Percentiles rank a stretch among this genome's conserved stretches.
phyloP scores from a whole-genome alignment of 1,140 invertebrate genomes.

The Gryon sp. region DNA sequence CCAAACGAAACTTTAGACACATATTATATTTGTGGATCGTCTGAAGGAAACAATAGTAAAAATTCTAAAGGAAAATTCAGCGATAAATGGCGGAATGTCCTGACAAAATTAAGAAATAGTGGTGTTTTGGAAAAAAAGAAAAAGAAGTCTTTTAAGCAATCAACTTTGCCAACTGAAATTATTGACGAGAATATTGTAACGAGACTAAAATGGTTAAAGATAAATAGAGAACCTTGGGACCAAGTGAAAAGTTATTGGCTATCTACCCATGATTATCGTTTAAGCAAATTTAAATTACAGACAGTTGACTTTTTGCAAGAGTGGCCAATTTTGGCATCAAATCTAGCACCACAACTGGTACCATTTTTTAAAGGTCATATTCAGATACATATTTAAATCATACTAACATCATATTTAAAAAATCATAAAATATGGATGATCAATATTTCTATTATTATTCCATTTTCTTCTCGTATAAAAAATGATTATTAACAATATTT shows the following conservation, averaged over 20 bases:
- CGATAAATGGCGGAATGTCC: constrained; percentile 19
- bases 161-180: no score
- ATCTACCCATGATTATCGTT: not conserved
- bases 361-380: no score
- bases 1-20: constrained; percentile 1
- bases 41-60: constrained; percentile 16
- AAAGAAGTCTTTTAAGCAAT: constrained; percentile 4
- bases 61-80: constrained; percentile 28
- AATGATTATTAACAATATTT: constrained; percentile 3
- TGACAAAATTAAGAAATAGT: constrained; percentile 2
- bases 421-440: no score
- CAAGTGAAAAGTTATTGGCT: constrained; percentile 7
- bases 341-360: constrained; percentile 6
- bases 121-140: not conserved
- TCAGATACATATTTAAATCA: no score
- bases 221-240: constrained; percentile 5
- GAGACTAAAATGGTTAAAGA: not conserved
- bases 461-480: no score
- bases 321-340: constrained; percentile 11
- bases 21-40: constrained; percentile 12
- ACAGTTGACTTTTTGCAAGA: not conserved
- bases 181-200: not conserved
- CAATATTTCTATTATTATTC: no score
- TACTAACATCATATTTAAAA: no score
- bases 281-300: not conserved